Evolutionary conservation across 2,113 vertebrate genomes (phyloP), one percentile per base, ranked within the genome.

Genomic region (Apodemus sylvaticus): DNA sequence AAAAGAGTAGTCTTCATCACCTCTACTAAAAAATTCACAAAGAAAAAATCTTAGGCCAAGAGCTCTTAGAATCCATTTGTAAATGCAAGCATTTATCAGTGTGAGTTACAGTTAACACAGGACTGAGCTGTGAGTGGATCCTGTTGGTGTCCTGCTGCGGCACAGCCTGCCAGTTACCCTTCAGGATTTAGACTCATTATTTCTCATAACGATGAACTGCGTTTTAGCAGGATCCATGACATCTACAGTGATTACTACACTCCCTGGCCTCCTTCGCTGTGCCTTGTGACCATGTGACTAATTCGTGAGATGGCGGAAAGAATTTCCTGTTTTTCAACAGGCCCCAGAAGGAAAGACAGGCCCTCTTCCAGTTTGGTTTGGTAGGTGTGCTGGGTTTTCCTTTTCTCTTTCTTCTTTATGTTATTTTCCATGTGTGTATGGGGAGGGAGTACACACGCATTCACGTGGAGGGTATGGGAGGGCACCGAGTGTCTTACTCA

Each of bases 21-120:
- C 31, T 4, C 9, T 60, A 55, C 11, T 24, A 53, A 87, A 71
- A 48, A 53, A 17, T 31, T 71, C 16, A 76, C 45, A 71, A 53
- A 26, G 11, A 0, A 12, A 86, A 51, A 53, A n/a, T 14, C 55
- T 70, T 87, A 53, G n/a, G 14, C 4, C 31, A 86, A 45, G 62
- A 83, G 53, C 60, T 51, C 89, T 90, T n/a, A 85, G 5, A 60
- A 20, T 60, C 45, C 53, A 58, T 60, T 86, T 87, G 86, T 62
- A 93, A 95, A 83, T 55, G 60, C 7, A 83, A 68, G 87, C 83
- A 77, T 62, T 93, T 62, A 55, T 73, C 91, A 76, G 60, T 31
- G 92, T 7, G 29, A 68, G 17, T 66, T 45, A 31, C 60, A 48
- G 45, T 7, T 89, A 81, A 66, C 22, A 45, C 1, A 20, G 16